Percentiles rank a stretch among this genome's conserved stretches.
Evolutionary conservation across 2,797 vertebrate genomes (phyloP).

Genomic region (Hypotaenidia philippensis): DNA sequence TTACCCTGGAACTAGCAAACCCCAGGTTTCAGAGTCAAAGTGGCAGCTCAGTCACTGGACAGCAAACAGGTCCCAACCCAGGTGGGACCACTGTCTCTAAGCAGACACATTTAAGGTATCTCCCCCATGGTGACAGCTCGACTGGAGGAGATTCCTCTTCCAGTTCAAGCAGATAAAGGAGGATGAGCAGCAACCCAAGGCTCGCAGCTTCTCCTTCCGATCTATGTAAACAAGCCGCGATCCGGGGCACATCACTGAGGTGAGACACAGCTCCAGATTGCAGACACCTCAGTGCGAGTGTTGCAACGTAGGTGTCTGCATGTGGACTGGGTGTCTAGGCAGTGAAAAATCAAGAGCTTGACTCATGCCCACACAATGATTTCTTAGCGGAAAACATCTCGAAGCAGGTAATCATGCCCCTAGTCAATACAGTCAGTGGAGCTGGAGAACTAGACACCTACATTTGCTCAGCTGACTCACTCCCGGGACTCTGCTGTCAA

Average conservation of each 20-base stretch:
- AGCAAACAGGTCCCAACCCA: background rate
- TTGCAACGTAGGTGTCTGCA: constrained; percentile 14
- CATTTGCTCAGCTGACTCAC: constrained; percentile 43
- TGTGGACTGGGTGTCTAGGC: constrained; percentile 51
- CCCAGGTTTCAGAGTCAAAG: background rate
- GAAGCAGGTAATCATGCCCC: background rate
- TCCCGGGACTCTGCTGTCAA: background rate
- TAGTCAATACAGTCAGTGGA: constrained; percentile 35
- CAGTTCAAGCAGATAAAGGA: background rate
- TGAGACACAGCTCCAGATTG: background rate
- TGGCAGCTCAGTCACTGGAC: background rate
- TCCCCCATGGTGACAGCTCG: background rate
- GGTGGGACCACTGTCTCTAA: background rate
- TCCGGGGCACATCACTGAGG: background rate
- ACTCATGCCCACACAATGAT: constrained; percentile 36
- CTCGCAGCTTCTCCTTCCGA: background rate
- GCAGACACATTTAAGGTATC: background rate
- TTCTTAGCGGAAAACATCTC: constrained; percentile 41
- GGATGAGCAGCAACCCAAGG: background rate
- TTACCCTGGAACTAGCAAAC: background rate
- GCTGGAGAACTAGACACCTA: constrained; percentile 46
- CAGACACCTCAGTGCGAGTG: background rate
- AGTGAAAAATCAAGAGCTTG: constrained; percentile 55
- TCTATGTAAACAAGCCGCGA: background rate
- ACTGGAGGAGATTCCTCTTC: background rate